Conservation (phyloP, 2,113 vertebrate species). For the Falco punctatus region DNA sequence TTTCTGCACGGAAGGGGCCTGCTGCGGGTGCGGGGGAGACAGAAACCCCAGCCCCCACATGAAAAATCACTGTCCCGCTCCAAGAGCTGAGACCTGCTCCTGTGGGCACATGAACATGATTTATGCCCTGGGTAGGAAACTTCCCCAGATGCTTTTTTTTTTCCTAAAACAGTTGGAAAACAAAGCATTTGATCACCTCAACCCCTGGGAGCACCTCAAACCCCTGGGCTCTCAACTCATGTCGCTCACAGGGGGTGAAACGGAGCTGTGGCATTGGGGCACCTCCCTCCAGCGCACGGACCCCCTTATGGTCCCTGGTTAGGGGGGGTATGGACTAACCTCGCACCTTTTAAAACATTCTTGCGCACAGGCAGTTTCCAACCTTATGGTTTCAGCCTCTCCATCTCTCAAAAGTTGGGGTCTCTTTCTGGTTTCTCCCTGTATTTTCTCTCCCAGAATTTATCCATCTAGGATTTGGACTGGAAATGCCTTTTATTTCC, state of each 20-base stretch:
- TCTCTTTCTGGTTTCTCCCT: neutral
- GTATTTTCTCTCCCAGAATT: neutral
- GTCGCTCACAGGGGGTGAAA: fast-evolving
- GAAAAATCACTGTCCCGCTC: neutral
- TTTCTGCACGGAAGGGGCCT: neutral
- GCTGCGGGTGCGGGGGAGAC: neutral
- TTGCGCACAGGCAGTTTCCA: neutral
- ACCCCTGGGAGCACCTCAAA: neutral
- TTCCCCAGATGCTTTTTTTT: neutral
- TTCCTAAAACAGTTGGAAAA: neutral
- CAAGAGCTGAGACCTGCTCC: fast-evolving
- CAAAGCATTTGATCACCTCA: fast-evolving
- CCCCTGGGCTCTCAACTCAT: fast-evolving
- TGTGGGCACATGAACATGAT: fast-evolving
- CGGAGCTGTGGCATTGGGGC: fast-evolving
- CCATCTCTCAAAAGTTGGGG: neutral
- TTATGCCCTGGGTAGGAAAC: neutral
- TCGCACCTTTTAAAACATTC: neutral
- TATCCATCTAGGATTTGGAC: neutral
- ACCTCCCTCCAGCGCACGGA: fast-evolving
- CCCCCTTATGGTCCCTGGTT: fast-evolving
- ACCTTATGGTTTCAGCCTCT: neutral
- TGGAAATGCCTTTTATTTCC: neutral
- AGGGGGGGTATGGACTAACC: fast-evolving
- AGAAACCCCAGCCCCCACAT: fast-evolving